phyloP scores from a whole-genome alignment of 1,140 invertebrate species.

The Coenobita brevimanus region DNA sequence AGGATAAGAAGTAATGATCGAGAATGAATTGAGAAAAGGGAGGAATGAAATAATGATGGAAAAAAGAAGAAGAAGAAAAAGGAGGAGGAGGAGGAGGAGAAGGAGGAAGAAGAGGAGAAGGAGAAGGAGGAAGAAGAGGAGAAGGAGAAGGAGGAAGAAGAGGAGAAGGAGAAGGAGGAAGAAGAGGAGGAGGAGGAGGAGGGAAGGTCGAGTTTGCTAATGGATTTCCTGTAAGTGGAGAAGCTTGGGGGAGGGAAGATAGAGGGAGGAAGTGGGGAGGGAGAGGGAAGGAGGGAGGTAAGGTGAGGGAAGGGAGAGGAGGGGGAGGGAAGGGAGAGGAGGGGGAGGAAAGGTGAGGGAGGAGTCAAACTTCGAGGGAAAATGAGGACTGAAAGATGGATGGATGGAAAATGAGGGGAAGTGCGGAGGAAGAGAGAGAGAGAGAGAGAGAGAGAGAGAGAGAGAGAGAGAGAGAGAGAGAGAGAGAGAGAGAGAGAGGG shows the following conservation, averaged over 20 bases:
- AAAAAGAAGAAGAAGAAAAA: neutral
- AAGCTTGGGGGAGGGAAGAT: no score
- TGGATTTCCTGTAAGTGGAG: no score
- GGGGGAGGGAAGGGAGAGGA: slow-evolving; percentile 14
- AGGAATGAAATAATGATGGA: neutral
- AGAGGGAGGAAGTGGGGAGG: no score
- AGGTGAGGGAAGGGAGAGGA: neutral
- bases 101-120: neutral
- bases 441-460: no score
- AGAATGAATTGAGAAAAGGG: neutral
- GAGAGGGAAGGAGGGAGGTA: slow-evolving; percentile 15
- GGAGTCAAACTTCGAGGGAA: no score
- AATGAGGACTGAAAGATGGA: no score
- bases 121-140: neutral
- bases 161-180: slow-evolving; percentile 9
- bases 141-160: slow-evolving; percentile 13
- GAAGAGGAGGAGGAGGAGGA: neutral
- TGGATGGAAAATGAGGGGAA: no score
- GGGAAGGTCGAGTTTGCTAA: no score
- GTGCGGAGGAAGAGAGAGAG: no score
- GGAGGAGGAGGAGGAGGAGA: neutral
- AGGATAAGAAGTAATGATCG: neutral
- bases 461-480: no score
- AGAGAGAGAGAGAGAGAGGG: no score
- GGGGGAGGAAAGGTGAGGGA: neutral